A percentile compares a stretch with the other conserved stretches of the same genome.
Evolutionary conservation across 2,113 vertebrate species (phyloP).

Genomic region (Dipodomys stephensi): DNA sequence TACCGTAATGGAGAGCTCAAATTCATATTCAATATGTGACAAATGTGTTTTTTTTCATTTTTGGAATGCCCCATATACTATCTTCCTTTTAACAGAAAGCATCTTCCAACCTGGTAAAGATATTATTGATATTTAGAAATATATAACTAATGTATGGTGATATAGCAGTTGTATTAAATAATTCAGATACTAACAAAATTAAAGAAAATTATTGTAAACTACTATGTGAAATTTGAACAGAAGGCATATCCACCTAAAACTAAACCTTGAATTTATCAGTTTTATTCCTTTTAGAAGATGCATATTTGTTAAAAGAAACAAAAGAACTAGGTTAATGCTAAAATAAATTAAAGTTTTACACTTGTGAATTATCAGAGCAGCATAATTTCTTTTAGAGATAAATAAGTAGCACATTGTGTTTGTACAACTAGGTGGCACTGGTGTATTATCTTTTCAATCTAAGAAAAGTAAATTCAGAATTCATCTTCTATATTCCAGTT

Average conservation of each 20-base stretch:
- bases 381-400: not conserved
- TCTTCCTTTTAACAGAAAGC: slow-evolving; percentile 37
- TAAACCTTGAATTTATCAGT: not conserved
- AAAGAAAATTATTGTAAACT: slow-evolving; percentile 10
- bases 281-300: not conserved
- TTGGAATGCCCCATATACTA: fast-evolving
- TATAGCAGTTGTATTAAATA: not conserved
- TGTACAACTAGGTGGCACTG: slow-evolving; percentile 80
- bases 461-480: slow-evolving; percentile 32
- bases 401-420: slow-evolving; percentile 45
- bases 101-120: not conserved
- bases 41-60: not conserved
- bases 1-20: not conserved
- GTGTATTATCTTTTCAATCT: slow-evolving; percentile 60
- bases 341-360: not conserved
- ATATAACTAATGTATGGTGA: not conserved
- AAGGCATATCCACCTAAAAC: not conserved
- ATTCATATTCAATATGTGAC: not conserved
- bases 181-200: slow-evolving; percentile 18
- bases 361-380: not conserved
- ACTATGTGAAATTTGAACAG: not conserved
- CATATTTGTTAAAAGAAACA: slow-evolving; percentile 9
- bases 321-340: not conserved
- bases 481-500: not conserved
- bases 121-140: not conserved